These are phyloP conservation scores for Hexactinellida sp. DNA, from an alignment of 37 sponge, comb jelly and placozoan species.

Conservation along the genomic window DNA sequence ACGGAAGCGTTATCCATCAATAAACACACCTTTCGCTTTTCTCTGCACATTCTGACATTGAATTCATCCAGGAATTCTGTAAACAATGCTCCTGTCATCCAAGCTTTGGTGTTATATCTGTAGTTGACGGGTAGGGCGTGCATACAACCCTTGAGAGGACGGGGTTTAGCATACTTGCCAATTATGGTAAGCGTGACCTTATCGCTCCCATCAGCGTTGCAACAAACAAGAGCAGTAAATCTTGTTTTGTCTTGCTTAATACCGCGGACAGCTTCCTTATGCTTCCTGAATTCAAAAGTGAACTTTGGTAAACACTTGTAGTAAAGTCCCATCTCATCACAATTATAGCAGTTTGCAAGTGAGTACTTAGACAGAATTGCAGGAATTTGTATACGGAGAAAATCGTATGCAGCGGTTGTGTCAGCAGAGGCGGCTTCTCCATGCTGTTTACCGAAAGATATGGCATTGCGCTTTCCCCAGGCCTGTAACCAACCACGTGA, in stretches of 20 bases:
- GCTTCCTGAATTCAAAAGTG: neutral
- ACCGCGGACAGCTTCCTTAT: constrained; percentile 8
- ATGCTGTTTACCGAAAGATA: constrained; percentile 12
- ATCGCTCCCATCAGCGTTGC: constrained; percentile 16
- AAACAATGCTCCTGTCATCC: constrained; percentile 13
- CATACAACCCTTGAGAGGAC: constrained; percentile 15
- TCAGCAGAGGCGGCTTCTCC: constrained; percentile 19
- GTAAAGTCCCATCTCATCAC: neutral
- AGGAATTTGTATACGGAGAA: constrained; percentile 17
- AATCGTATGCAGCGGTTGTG: constrained; percentile 1
- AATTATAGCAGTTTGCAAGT: constrained; percentile 11
- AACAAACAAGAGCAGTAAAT: constrained; percentile 6
- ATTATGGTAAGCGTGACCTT: constrained; percentile 12
- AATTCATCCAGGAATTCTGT: constrained; percentile 14
- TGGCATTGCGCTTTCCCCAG: neutral
- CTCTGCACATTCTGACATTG: constrained; percentile 7
- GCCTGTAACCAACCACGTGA: constrained; percentile 6
- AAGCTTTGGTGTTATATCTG: constrained; percentile 14
- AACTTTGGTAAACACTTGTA: neutral
- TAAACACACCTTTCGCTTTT: constrained; percentile 18
- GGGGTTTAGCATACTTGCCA: constrained; percentile 6
- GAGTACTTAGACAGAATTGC: constrained; percentile 14
- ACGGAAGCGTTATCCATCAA: constrained; percentile 17
- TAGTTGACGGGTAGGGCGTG: constrained; percentile 9
- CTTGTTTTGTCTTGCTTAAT: constrained; percentile 17